phyloP scores from a whole-genome alignment of 2,113 vertebrate species.

The Hemicordylus capensis region DNA sequence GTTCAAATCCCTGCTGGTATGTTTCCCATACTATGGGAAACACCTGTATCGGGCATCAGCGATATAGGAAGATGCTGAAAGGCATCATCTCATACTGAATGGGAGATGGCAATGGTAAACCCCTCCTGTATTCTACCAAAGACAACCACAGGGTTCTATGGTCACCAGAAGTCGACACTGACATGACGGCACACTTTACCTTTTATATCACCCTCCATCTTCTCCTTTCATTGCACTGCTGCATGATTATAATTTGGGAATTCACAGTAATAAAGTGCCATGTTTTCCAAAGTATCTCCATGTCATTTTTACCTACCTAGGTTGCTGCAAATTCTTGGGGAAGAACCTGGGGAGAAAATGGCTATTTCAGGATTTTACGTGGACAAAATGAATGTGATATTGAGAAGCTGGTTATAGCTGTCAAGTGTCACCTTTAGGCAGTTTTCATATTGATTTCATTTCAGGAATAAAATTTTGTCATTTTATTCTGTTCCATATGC shows the following conservation, averaged over 20 bases:
- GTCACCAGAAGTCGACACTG: no score
- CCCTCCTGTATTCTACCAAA: no score
- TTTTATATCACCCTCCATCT: no score
- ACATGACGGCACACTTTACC: no score
- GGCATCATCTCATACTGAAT: no score
- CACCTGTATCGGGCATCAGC: no score
- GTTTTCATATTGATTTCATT: neutral
- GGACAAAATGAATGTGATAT: conserved; percentile 83
- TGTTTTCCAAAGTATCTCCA: neutral
- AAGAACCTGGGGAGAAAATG: conserved; percentile 81
- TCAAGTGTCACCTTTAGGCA: conserved; percentile 61
- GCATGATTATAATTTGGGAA: neutral
- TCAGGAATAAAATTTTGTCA: neutral
- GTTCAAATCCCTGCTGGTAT: no score
- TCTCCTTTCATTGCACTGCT: neutral
- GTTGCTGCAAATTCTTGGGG: conserved; percentile 83
- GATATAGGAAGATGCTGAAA: no score
- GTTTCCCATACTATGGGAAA: no score
- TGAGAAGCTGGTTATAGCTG: conserved; percentile 79
- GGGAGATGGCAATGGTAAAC: no score
- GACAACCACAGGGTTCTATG: no score
- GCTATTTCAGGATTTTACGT: conserved; percentile 80
- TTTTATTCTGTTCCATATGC: conserved; percentile 7
- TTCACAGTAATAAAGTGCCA: neutral
- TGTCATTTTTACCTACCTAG: conserved; percentile 39